Evolutionary conservation across 2,113 vertebrate species (phyloP).

Genomic region (Ariopsis seemanni): DNA sequence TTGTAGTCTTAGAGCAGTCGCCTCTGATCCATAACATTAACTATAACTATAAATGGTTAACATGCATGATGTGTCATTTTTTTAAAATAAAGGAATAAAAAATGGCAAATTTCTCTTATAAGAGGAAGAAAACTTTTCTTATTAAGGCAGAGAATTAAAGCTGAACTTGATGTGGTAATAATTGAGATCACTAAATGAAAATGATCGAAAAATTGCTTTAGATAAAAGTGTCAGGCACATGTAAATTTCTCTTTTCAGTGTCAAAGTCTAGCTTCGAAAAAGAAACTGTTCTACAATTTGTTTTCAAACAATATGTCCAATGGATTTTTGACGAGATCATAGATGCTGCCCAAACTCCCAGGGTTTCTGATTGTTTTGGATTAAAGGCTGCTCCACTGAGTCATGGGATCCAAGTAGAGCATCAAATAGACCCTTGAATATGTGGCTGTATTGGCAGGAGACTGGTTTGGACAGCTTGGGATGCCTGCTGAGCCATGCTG

Average conservation of each 20-base stretch:
- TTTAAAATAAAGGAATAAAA: neutral
- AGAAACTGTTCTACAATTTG: conserved; percentile 51
- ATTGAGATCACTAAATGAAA: neutral
- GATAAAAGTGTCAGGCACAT: too few species aligned
- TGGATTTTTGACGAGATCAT: conserved; percentile 21
- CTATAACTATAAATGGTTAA: neutral
- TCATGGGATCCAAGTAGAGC: conserved; percentile 61
- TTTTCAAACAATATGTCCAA: conserved; percentile 40
- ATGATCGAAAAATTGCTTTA: neutral
- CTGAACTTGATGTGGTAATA: neutral
- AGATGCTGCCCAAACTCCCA: conserved; percentile 59
- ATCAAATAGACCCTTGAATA: conserved; percentile 68
- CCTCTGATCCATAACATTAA: too few species aligned
- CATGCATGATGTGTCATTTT: neutral
- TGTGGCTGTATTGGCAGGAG: conserved; percentile 56
- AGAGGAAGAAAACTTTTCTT: neutral
- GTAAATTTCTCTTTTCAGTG: neutral
- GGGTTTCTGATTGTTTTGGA: conserved; percentile 55
- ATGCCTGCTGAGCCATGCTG: conserved; percentile 14
- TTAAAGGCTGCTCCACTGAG: conserved; percentile 50
- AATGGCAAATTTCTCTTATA: neutral
- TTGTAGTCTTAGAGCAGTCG: too few species aligned
- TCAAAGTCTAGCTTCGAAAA: neutral
- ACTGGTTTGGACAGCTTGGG: conserved; percentile 67
- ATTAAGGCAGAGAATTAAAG: neutral